Percentiles rank a stretch among this genome's conserved stretches.
phyloP scores from a whole-genome alignment of 2,888 invertebrate species.

The Dolomedes plantarius region DNA sequence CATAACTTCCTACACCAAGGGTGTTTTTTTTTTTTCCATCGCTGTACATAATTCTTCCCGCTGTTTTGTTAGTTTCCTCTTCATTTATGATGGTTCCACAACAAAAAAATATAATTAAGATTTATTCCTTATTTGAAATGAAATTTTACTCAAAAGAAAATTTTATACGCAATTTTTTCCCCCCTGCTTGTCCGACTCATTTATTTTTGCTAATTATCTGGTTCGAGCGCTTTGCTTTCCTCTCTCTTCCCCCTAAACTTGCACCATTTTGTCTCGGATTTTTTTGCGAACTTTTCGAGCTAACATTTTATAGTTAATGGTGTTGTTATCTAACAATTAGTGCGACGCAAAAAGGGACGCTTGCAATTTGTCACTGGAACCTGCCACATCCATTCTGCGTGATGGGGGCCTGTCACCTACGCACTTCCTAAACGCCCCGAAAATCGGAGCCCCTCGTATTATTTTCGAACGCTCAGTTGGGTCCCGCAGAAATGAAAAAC shows the following conservation, averaged over 20 bases:
- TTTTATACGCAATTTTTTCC: neutral
- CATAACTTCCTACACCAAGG: neutral
- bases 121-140: slow-evolving; percentile 12
- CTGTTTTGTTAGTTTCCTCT: neutral
- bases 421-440: slow-evolving; percentile 25
- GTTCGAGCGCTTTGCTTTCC: neutral
- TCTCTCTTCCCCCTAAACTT: neutral
- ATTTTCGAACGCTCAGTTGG: slow-evolving; percentile 61
- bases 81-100: neutral
- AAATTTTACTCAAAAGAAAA: slow-evolving; percentile 13
- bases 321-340: slow-evolving; percentile 72
- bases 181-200: neutral
- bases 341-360: slow-evolving; percentile 46
- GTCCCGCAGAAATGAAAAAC: slow-evolving; percentile 51
- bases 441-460: slow-evolving; percentile 37
- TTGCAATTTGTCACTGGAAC: slow-evolving; percentile 57
- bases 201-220: slow-evolving; percentile 16
- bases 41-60: neutral
- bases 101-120: slow-evolving; percentile 8
- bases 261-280: slow-evolving; percentile 13
- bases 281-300: neutral
- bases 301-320: slow-evolving; percentile 66
- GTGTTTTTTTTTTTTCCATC: neutral
- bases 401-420: slow-evolving; percentile 55
- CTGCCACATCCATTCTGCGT: slow-evolving; percentile 64